Percentiles rank a stretch among this genome's conserved stretches.
phyloP scores from a whole-genome alignment of 2,113 vertebrate genomes.

The Toxostoma redivivum region DNA sequence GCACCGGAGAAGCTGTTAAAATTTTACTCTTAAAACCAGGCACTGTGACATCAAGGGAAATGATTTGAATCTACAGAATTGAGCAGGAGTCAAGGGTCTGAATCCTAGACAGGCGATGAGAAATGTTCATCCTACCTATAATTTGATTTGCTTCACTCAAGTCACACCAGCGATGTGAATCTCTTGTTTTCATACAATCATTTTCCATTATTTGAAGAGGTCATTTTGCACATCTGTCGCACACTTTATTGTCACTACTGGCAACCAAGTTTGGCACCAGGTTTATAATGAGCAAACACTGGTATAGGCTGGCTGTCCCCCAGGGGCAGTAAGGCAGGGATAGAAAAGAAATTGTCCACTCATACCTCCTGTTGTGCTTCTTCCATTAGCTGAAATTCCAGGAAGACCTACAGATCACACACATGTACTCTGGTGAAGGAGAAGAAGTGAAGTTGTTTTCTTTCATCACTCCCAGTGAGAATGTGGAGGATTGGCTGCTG shows the following conservation, averaged over 20 bases:
- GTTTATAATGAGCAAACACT: neutral
- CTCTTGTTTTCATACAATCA: neutral
- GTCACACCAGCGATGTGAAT: neutral
- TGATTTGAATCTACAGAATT: neutral
- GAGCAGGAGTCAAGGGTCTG: neutral
- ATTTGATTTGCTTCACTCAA: conserved; percentile 5
- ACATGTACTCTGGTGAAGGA: conserved; percentile 90
- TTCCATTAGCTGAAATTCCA: conserved; percentile 84
- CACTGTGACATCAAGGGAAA: conserved; percentile 16
- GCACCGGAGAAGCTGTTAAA: neutral
- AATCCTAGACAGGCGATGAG: neutral
- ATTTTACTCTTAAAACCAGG: neutral
- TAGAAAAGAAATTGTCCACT: neutral
- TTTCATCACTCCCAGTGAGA: conserved; percentile 77
- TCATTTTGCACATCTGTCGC: neutral
- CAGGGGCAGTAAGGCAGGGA: neutral
- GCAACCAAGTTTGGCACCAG: neutral
- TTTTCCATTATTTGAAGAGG: neutral
- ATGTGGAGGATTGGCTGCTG: conserved; percentile 88
- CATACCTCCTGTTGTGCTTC: neutral
- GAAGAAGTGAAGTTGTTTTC: conserved; percentile 82
- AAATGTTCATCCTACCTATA: neutral
- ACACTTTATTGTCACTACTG: neutral
- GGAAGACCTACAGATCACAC: conserved; percentile 87
- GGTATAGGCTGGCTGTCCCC: neutral